Percentiles rank a stretch among this genome's conserved stretches.
These are phyloP conservation scores for Oncorhynchus gorbuscha DNA, from an alignment of 2,113 vertebrate genomes.

Conservation along the genomic window DNA sequence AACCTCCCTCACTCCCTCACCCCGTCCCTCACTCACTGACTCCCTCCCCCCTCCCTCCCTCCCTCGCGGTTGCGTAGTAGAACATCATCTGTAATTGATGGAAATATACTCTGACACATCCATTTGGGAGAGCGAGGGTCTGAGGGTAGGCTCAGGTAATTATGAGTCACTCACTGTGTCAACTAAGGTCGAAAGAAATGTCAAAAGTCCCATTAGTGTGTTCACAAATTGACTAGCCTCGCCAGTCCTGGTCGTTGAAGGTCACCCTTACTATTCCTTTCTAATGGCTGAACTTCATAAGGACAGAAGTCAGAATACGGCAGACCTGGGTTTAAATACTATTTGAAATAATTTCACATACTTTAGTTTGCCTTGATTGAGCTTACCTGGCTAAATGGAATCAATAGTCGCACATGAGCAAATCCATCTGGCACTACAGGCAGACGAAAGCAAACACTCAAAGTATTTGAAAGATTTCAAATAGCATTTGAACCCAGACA, in stretches of 20 bases:
- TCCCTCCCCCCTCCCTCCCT: background rate
- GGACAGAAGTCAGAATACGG: conserved; percentile 2
- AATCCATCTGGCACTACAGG: too few relatives aligned
- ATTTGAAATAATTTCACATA: too few relatives aligned
- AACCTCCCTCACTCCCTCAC: background rate
- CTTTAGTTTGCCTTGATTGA: too few relatives aligned
- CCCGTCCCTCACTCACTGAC: too few relatives aligned
- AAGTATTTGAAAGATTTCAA: background rate
- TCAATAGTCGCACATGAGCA: too few relatives aligned
- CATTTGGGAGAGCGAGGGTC: conserved; percentile 1
- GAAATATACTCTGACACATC: background rate
- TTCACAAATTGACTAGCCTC: conserved; percentile 46
- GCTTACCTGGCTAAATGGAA: too few relatives aligned
- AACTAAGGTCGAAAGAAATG: conserved; percentile 21
- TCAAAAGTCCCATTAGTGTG: conserved; percentile 12
- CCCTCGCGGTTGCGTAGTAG: background rate
- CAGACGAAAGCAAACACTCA: conserved; percentile 15
- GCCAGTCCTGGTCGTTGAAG: conserved; percentile 37
- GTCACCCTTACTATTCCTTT: conserved; percentile 29
- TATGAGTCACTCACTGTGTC: conserved; percentile 6
- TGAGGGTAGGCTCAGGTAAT: conserved; percentile 1
- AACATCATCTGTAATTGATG: conserved; percentile 6
- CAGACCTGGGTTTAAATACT: too few relatives aligned
- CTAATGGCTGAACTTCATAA: conserved; percentile 47
- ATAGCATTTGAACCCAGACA: background rate